Base-by-base conservation (phyloP, 2,888 invertebrate genomes). In the Ormia ochracea region DNA sequence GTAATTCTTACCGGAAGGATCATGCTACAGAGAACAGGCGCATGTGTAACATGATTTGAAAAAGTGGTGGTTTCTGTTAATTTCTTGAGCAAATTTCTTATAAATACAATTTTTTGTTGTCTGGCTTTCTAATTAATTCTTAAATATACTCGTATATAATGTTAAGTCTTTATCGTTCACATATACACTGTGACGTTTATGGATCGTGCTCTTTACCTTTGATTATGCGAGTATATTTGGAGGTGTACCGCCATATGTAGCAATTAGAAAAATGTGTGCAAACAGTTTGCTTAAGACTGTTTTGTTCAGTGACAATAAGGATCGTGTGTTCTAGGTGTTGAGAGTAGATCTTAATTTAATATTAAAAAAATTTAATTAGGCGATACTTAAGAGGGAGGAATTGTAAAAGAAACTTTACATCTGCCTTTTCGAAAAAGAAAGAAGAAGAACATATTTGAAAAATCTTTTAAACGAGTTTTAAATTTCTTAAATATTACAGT, bases 251-350 rank as follows among this genome's bases (percentile, higher is more conserved):
- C 85, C 88, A 87, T 87, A 84, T 87, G 88, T 87, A 87, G 87
- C 87, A 88, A 87, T 87, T 87, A 88, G 78, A 82, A 54, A 83
- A 86, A 85, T 87, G 88, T 88, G 86, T 87, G 88, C 87, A 84
- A 83, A 72, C 45, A 61, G 1, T 59, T 63, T 74, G 36, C 38
- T 63, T 63, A 28, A 63, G 58, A 63, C 43, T 48, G 6, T 58
- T 41, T 61, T 54, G 41, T 66, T 79, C 48, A 17, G 48, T 43
- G 45, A 59, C 65, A 63, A 70, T 36, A 69, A 43, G 21, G 59
- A 79, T 38, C 75, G 75, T 75, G 79, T 79, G 79, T 65, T 58
- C 17, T 26, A 48, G 33, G 48, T 77, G 28, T 56, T 65, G 38
- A 54, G 31, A 41, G 41, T 23, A 26, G 41, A 41, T 50, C 21